A percentile compares a stretch with the other conserved stretches of the same genome.
Conservation (phyloP, 2,113 vertebrate genomes). For the Rutilus rutilus region DNA sequence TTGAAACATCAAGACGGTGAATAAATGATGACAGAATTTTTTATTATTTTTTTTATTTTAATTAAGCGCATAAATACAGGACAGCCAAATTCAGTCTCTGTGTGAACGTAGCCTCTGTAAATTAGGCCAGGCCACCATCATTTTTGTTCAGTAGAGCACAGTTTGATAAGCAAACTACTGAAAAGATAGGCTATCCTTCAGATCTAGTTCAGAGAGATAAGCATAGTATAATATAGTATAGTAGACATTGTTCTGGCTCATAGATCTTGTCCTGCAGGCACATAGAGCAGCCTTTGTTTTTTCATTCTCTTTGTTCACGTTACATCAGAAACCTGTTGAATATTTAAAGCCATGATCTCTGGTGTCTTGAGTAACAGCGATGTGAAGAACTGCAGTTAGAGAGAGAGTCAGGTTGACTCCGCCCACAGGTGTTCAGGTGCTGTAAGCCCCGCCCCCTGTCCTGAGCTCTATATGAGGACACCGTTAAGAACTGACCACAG, state of each 20-base stretch:
- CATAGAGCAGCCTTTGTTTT: slow-evolving; percentile 45
- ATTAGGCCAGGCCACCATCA: background rate
- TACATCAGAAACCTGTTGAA: slow-evolving; percentile 50
- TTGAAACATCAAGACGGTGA: background rate
- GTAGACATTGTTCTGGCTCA: slow-evolving; percentile 35
- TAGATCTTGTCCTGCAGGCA: slow-evolving; percentile 20
- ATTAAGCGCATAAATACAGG: background rate
- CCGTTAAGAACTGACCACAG: slow-evolving; percentile 1
- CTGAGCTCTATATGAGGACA: slow-evolving; percentile 43
- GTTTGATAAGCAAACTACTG: slow-evolving; percentile 1
- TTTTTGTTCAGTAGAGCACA: background rate
- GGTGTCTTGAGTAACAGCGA: slow-evolving; percentile 44
- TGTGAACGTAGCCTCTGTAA: background rate
- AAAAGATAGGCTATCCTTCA: background rate
- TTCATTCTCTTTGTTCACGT: slow-evolving; percentile 37
- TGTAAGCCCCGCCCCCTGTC: slow-evolving; percentile 9
- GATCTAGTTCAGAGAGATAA: slow-evolving; percentile 17
- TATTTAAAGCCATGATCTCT: slow-evolving; percentile 51
- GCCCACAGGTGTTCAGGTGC: slow-evolving; percentile 48
- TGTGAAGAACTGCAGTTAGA: slow-evolving; percentile 34
- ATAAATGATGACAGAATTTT: background rate
- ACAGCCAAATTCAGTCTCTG: background rate
- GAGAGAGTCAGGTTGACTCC: slow-evolving; percentile 26
- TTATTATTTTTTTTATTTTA: too few species aligned
- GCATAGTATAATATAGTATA: background rate